Base-by-base conservation (phyloP, 1,140 invertebrate genomes). In the Anadara kagoshimensis region DNA sequence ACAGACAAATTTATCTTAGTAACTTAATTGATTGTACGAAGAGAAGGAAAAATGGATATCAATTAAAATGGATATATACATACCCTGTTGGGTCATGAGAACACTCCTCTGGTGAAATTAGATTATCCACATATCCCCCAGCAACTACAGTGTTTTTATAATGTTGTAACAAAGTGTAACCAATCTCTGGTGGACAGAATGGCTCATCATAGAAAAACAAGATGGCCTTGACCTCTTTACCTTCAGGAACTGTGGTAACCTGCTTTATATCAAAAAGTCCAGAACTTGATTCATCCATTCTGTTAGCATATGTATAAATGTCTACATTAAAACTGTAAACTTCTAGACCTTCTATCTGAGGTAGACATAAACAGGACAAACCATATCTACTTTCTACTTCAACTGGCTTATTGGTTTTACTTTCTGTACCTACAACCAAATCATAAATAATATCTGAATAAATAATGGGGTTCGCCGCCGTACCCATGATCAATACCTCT, bases 71-170 rank as follows among this genome's bases (percentile, higher is more conserved):
- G n/a, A 49, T 3, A 22, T 62, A 61, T 18, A 61, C 58, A 45
- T 51, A 73, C 70, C 54, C 49, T 24, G 14, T 51, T 41, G 24
- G 4, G 10, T 65, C 69, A 57, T 71, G 41, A 12, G 49, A 29
- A 29, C 36, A 43, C 10, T 62, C 24, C 14, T 70, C 41, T 43
- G 76, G 67, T 14, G 53, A 54, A 51, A 76, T 67, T 1, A 79
- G 57, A 59, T 80, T 78, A 41, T 80, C 78, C 14, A 80, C 78
- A 73, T 78, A 78, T 47, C 78, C 78, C 16, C 78, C 78, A 43
- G 69, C 76, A 11, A 80, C 61, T 11, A 75, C 69, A 45, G 65
- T 62, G 14, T 72, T 64, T 44, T 67, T 66, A 49, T 78, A 78
- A 20, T 75, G 53, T 36, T 78, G 57, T 58, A 78, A 56, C 22